Conservation (phyloP, 1,140 invertebrate genomes). For the Cherax destructor region DNA sequence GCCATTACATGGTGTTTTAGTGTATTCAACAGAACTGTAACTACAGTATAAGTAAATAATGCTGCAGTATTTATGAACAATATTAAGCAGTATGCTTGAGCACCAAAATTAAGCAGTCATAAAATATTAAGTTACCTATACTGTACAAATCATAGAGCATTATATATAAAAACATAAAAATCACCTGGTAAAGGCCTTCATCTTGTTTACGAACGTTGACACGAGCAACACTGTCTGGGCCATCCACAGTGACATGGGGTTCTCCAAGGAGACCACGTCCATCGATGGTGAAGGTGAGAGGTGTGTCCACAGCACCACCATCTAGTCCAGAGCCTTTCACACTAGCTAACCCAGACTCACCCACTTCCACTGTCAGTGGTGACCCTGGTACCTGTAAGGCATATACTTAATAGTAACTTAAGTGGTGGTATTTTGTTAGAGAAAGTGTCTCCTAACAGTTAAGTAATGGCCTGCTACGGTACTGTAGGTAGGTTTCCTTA, state of each 20-base stretch:
- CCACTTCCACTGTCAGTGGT: constrained; percentile 80
- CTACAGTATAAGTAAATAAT: too few species aligned
- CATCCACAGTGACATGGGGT: constrained; percentile 80
- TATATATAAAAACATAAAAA: not conserved
- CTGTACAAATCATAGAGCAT: too few species aligned
- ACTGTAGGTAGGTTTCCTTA: too few species aligned
- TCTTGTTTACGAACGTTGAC: constrained; percentile 78
- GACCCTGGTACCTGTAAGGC: constrained; percentile 75
- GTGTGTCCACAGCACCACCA: constrained; percentile 74
- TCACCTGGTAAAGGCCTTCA: constrained; percentile 78
- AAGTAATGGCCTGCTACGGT: too few species aligned
- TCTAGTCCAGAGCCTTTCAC: constrained; percentile 78
- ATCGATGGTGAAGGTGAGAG: constrained; percentile 75
- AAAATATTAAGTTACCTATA: too few species aligned
- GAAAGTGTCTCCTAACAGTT: not conserved
- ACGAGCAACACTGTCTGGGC: constrained; percentile 83
- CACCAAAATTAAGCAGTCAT: too few species aligned
- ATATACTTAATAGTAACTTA: not conserved
- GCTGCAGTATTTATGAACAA: too few species aligned
- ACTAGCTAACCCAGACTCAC: constrained; percentile 80
- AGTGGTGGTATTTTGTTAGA: not conserved
- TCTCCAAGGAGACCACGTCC: constrained; percentile 79
- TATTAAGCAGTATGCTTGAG: too few species aligned
- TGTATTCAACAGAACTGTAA: too few species aligned
- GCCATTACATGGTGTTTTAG: not conserved